These are phyloP conservation scores for Bombyx mandarina DNA, from an alignment of 1,140 invertebrate genomes.

Conservation along the genomic window DNA sequence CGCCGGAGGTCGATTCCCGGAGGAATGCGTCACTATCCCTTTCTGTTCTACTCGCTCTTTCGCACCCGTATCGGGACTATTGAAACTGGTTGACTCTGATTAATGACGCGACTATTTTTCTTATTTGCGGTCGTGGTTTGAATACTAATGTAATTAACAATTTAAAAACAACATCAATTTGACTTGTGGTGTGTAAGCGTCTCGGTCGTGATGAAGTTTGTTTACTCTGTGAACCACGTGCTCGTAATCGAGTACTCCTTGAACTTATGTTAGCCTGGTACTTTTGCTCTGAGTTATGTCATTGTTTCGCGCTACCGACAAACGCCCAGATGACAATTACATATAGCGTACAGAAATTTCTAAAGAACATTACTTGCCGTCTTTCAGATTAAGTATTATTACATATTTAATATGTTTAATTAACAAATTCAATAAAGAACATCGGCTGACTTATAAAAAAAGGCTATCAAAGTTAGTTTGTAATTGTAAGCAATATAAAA, in stretches of 20 bases:
- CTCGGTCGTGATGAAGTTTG: background rate
- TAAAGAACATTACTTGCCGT: background rate
- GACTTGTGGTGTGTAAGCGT: background rate
- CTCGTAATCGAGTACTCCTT: conserved; percentile 5
- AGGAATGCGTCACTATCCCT: conserved; percentile 50
- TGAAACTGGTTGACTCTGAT: conserved; percentile 55
- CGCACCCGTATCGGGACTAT: conserved; percentile 9
- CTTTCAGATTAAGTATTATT: background rate
- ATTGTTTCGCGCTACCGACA: conserved; percentile 11
- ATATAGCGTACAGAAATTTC: background rate
- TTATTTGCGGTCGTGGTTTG: conserved; percentile 25
- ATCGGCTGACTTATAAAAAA: background rate
- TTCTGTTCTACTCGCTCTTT: conserved; percentile 31
- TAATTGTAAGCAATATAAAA: background rate
- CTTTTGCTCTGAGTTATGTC: conserved; percentile 22
- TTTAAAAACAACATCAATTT: conserved; percentile 4
- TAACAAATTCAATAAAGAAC: background rate
- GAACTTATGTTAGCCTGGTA: conserved; percentile 35
- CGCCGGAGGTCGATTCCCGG: conserved; percentile 31
- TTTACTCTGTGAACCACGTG: conserved; percentile 5
- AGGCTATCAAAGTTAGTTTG: background rate
- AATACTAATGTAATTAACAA: conserved; percentile 42
- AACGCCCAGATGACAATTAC: background rate
- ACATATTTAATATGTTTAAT: background rate
- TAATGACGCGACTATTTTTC: conserved; percentile 44